Base-by-base conservation (phyloP, 1,140 invertebrate genomes). In the Drosophila equinoxialis region DNA sequence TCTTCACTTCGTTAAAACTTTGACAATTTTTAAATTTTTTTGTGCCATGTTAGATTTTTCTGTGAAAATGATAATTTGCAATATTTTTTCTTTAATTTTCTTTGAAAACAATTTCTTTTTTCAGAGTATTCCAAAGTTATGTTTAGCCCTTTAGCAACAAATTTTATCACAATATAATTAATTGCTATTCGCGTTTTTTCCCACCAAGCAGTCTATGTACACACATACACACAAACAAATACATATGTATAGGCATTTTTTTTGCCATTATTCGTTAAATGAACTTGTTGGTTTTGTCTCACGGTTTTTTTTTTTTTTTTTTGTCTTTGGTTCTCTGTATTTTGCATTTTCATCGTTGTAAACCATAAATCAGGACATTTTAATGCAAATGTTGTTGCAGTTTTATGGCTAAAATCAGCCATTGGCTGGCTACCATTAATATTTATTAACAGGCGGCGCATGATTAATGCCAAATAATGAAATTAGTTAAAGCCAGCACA, bases 381-480 rank as follows among this genome's bases (percentile, higher is more conserved):
- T 82, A 79, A 82, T 87, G 79, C 82, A 79, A 76, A 83, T 87
- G 59, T 79, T 86, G 83, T 71, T 78, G 70, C 70, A 82, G 82
- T 87, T 89, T 83, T 82, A 89, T 89, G 77, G 68, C 79, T 74
- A 77, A 89, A 83, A 89, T 87, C 89, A 74, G 77, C 84, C 77
- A 79, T 80, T 74, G 68, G 71, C 54, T 55, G 65, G 60, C 55
- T 55, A 59, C 63, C 59, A 87, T 87, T 87, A 87, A 87, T 87
- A 89, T 87, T 87, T 87, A 86, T 86, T 86, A 86, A 86, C 83
- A 86, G 65, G 73, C 76, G 83, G 83, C 71, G 73, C 79, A 87
- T 86, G 79, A 86, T 86, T 83, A 83, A 86, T 87, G 83, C 68
- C 59, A 48, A 58, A 77, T 87, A 87, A 87, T 87, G 65, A 87